Evolutionary conservation across 2,113 vertebrate species (phyloP).

Genomic region (Neopipo cinnamomea): DNA sequence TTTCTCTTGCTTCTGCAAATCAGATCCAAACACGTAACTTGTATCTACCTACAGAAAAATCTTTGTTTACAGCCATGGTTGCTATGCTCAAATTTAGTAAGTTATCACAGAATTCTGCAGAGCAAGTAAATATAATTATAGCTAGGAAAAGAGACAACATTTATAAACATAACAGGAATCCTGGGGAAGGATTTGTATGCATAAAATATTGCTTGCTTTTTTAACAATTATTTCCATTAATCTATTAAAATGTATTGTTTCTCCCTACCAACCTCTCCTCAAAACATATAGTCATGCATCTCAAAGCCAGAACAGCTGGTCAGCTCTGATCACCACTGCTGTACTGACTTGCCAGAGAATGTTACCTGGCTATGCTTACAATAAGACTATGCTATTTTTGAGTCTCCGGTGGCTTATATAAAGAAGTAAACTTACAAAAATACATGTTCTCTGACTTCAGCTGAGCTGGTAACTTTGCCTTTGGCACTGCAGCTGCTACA

Average conservation of each 20-base stretch:
- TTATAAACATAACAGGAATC: not conserved
- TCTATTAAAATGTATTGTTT: not conserved
- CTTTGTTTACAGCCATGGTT: conserved; percentile 3
- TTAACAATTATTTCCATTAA: not conserved
- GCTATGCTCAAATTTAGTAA: conserved; percentile 4
- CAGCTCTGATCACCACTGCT: not conserved
- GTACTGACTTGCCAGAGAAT: not conserved
- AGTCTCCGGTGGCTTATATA: not conserved
- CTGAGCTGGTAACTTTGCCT: conserved; percentile 9
- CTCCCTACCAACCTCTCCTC: not conserved
- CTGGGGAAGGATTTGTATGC: not conserved
- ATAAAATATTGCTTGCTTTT: not conserved
- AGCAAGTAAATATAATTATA: not conserved
- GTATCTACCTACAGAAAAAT: not conserved
- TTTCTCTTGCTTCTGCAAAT: conserved; percentile 7
- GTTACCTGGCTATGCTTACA: not conserved
- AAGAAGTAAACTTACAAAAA: not conserved
- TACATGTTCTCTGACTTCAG: not conserved
- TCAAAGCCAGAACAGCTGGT: not conserved
- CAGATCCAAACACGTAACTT: not conserved
- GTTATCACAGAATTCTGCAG: conserved; percentile 4
- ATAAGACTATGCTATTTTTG: not conserved
- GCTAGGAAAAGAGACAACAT: not conserved
- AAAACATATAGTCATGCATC: not conserved
- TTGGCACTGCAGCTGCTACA: not conserved